Conservation (phyloP, 2,888 invertebrate species). For the Schizaphis graminum region DNA sequence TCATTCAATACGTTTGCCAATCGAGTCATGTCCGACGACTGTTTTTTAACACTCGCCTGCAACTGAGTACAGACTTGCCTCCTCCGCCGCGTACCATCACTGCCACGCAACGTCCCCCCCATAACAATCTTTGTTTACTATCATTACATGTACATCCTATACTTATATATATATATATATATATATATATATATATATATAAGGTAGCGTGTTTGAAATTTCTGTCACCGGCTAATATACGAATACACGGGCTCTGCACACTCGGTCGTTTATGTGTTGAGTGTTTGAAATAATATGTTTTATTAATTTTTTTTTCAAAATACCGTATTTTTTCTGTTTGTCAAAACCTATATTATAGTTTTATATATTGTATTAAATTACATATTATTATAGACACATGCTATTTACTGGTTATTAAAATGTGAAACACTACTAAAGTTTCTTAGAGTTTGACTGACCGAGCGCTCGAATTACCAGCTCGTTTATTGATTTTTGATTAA, state of each 20-base stretch:
- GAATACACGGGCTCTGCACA: not conserved
- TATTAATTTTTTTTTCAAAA: not conserved
- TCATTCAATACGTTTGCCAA: slow-evolving; percentile 36
- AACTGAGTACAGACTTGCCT: not conserved
- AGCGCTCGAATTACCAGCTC: not conserved
- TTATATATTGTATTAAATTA: not conserved
- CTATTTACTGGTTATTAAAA: not conserved
- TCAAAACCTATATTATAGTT: not conserved
- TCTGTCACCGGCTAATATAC: not conserved
- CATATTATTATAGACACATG: not conserved
- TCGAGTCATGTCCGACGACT: slow-evolving; percentile 44
- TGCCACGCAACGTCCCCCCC: not conserved
- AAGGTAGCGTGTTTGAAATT: not conserved
- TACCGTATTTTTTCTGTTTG: not conserved
- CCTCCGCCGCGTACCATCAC: not conserved
- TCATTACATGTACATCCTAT: not conserved
- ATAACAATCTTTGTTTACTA: not conserved
- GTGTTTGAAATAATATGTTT: not conserved
- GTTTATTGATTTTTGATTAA: not conserved
- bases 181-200: not conserved
- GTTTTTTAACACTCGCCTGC: slow-evolving; percentile 8
- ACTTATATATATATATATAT: not conserved
- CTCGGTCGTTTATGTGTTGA: not conserved
- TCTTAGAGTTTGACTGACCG: not conserved
- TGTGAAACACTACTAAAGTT: not conserved